Evolutionary conservation across 2,113 vertebrate genomes (phyloP).

Genomic region (Bubo bubo): DNA sequence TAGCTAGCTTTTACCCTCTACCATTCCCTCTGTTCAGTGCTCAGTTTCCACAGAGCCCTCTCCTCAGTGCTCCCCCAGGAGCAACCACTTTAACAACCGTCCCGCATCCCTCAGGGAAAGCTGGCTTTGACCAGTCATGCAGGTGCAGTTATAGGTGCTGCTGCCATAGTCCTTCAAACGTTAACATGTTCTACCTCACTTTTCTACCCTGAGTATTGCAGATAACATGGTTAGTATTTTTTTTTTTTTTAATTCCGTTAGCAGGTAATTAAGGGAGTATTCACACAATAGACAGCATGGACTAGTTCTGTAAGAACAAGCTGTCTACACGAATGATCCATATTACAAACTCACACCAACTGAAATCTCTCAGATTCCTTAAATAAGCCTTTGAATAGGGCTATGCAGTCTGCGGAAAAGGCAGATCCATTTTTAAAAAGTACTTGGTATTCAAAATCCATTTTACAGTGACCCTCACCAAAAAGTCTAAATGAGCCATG

Average conservation of each 20-base stretch:
- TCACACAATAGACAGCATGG: neutral
- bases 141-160: neutral
- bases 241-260: neutral
- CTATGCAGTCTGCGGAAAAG: neutral
- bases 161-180: neutral
- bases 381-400: neutral
- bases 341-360: neutral
- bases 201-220: neutral
- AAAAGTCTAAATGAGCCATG: neutral
- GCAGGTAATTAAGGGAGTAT: neutral
- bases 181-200: neutral
- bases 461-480: neutral
- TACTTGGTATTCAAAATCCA: neutral
- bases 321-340: neutral
- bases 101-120: neutral
- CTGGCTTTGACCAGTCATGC: neutral
- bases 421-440: neutral
- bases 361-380: neutral
- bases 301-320: neutral
- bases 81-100: neutral
- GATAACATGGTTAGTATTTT: neutral
- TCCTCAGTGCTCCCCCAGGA: neutral
- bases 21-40: neutral
- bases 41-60: neutral
- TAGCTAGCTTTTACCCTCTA: neutral